A percentile compares a stretch with the other conserved stretches of the same genome.
phyloP scores from a whole-genome alignment of 2,888 invertebrate genomes.

The Drosophila stalkeri region DNA sequence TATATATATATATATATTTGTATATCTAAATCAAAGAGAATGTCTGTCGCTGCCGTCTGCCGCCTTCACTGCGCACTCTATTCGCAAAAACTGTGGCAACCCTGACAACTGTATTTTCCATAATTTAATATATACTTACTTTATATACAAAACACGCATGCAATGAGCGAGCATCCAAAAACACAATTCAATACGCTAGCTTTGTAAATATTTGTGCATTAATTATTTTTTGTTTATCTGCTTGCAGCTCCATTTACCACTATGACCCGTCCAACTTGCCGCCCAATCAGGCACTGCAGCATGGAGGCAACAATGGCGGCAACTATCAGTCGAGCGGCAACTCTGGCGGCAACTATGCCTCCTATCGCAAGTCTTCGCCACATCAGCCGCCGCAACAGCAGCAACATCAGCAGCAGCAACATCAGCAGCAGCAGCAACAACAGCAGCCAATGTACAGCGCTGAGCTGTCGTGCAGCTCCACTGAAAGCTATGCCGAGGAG shows the following conservation, averaged over 20 bases:
- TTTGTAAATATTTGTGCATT: background rate
- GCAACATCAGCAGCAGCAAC: conserved; percentile 64
- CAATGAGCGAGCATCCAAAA: conserved; percentile 53
- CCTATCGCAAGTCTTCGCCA: conserved; percentile 69
- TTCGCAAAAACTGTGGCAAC: conserved; percentile 52
- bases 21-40: conserved; percentile 13
- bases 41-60: conserved; percentile 78
- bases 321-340: conserved; percentile 60
- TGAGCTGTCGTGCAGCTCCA: conserved; percentile 71
- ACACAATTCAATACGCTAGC: background rate
- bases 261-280: conserved; percentile 85
- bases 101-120: conserved; percentile 53
- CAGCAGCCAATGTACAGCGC: conserved; percentile 55
- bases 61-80: conserved; percentile 56
- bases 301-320: conserved; percentile 55
- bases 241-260: conserved; percentile 85
- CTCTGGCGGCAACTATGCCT: conserved; percentile 61
- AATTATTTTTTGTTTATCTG: background rate
- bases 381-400: conserved; percentile 67
- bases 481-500: conserved; percentile 74
- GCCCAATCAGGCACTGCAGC: conserved; percentile 82
- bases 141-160: conserved; percentile 41
- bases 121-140: conserved; percentile 5
- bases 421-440: conserved; percentile 38
- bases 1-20: conserved; percentile 10